phyloP scores from a whole-genome alignment of 2,113 vertebrate species.

The Spheniscus mendiculus region DNA sequence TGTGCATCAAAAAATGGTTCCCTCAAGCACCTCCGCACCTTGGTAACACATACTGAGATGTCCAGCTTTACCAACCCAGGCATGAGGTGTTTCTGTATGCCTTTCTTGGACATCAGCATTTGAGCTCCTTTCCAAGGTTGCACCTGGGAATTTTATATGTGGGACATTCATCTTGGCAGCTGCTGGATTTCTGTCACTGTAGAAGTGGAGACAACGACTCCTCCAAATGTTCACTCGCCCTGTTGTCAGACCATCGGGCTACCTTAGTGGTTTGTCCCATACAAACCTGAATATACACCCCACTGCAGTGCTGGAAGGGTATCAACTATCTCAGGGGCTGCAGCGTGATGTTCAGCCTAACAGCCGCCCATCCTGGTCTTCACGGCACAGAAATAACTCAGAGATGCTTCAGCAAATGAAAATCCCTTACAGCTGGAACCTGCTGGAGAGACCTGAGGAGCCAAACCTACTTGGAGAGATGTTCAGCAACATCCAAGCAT shows the following conservation, averaged over 20 bases:
- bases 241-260: neutral
- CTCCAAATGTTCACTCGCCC: neutral
- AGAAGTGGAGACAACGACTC: neutral
- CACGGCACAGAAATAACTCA: neutral
- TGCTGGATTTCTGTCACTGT: neutral
- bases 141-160: neutral
- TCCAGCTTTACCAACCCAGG: neutral
- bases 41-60: fast-evolving
- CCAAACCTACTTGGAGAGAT: neutral
- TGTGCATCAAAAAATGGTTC: neutral
- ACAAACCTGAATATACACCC: neutral
- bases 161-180: neutral
- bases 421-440: neutral
- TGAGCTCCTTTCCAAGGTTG: neutral
- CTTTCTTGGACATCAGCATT: neutral
- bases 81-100: neutral
- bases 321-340: neutral
- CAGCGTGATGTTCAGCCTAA: neutral
- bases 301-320: neutral
- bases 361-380: neutral
- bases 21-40: neutral
- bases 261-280: neutral
- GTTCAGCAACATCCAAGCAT: neutral
- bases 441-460: neutral
- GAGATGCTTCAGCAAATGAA: neutral